Evolutionary conservation across 2,888 invertebrate species (phyloP), one percentile per base, ranked within the genome.

Genomic region (Thumatha senex): DNA sequence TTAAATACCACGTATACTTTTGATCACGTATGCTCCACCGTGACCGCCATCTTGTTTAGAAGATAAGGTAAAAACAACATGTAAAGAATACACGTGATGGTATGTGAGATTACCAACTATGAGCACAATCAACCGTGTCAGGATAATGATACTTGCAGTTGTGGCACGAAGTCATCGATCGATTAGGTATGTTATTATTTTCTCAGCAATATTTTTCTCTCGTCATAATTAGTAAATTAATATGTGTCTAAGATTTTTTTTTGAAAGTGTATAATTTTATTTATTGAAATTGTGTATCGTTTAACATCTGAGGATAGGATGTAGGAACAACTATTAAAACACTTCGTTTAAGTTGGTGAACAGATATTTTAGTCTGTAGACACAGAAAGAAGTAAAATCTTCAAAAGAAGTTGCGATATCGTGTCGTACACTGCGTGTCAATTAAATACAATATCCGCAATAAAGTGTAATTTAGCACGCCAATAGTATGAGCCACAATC

Each of bases 61-160:
- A 44, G 43, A 54, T 44, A 50, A 40, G 47, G 18, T 53, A 46
- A 56, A 61, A 61, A 53, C 50, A 58, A 61, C 53, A 54, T 58
- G 46, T 38, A 35, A 38, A 40, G 39, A 30, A 30, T 11, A 66
- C 51, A 56, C 63, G 63, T 66, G 63, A 40, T 44, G 63, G 45
- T 43, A 64, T 63, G 63, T 49, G 40, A 65, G n/a, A 36, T 48
- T 55, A 65, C 63, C 59, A 51, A 54, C 58, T 65, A 48, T 48
- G 50, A 39, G 36, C 48, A 54, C 48, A 56, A 65, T 56, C 56
- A 58, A 61, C 40, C 48, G 48, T 46, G 54, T 61, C 51, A 58
- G 52, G 48, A 61, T 62, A 51, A 46, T 40, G 24, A 40, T 46
- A 39, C 47, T 29, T 40, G 18, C 40, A 40, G 46, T 12, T 18